Evolutionary conservation across 2,113 vertebrate genomes (phyloP).

Genomic region (Erinaceus europaeus): DNA sequence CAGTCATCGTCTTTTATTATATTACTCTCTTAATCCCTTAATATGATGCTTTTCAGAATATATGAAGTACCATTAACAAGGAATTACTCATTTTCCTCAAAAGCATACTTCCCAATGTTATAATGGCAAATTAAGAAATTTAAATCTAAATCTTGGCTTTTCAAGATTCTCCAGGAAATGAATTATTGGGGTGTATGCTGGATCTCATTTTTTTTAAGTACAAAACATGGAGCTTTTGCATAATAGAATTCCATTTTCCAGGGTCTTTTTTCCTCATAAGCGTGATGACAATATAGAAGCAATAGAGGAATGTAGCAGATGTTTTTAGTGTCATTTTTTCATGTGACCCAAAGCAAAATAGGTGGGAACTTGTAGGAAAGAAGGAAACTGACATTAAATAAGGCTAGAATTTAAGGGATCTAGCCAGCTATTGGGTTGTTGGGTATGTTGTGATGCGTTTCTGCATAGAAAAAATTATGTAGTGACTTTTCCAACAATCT

Average conservation of each 20-base stretch:
- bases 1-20: not conserved
- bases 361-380: not conserved
- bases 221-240: not conserved
- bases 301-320: not conserved
- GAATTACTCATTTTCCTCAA: slow-evolving; percentile 5
- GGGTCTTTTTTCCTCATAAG: not conserved
- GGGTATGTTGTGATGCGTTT: too few species aligned
- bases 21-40: not conserved
- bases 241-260: not conserved
- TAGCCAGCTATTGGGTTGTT: not conserved
- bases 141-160: not conserved
- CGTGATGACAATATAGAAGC: not conserved
- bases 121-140: not conserved
- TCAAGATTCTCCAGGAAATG: not conserved
- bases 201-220: not conserved
- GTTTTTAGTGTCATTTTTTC: not conserved
- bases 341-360: not conserved
- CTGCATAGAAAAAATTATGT: too few species aligned
- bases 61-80: not conserved
- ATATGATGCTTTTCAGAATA: slow-evolving; percentile 1
- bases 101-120: not conserved
- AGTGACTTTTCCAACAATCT: too few species aligned
- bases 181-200: accelerated
- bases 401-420: not conserved
- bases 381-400: not conserved